A percentile compares a stretch with the other conserved stretches of the same genome.
Conservation (phyloP, 2,113 vertebrate species). For the Melospiza georgiana region DNA sequence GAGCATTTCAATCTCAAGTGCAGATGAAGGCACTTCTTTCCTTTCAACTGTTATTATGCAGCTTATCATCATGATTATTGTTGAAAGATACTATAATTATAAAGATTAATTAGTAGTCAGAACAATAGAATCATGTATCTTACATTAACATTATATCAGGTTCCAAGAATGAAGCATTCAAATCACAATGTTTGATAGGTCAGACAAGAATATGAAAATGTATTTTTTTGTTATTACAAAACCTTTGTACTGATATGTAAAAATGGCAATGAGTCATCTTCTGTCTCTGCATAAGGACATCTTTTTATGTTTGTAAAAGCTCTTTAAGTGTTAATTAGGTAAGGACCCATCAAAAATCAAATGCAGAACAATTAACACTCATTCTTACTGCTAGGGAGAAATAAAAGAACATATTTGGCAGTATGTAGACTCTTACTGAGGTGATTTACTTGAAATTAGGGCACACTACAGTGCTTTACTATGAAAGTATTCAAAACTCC, state of each 20-base stretch:
- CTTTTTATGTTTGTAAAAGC: constrained; percentile 20
- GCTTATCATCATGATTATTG: constrained; percentile 44
- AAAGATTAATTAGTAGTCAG: constrained; percentile 68
- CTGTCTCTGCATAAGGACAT: background rate
- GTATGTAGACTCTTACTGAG: background rate
- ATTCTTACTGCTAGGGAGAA: constrained; percentile 9
- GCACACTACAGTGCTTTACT: background rate
- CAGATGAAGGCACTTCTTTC: constrained; percentile 18
- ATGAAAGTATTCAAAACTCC: background rate
- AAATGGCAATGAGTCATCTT: constrained; percentile 17
- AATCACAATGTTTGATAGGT: constrained; percentile 13
- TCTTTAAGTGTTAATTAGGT: constrained; percentile 59
- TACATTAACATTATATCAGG: constrained; percentile 37
- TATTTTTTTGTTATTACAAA: background rate
- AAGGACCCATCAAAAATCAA: constrained; percentile 46
- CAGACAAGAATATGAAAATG: constrained; percentile 45
- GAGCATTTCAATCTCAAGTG: background rate
- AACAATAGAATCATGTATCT: constrained; percentile 35
- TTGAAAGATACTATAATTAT: constrained; percentile 54
- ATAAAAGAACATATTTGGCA: background rate
- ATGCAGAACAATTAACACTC: constrained; percentile 52
- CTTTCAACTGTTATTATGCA: constrained; percentile 6
- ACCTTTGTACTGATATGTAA: constrained; percentile 30
- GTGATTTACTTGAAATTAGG: background rate
- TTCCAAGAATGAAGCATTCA: constrained; percentile 29